Evolutionary conservation across 2,113 vertebrate genomes (phyloP).

Genomic region (Cyphomyrus plagiostoma): DNA sequence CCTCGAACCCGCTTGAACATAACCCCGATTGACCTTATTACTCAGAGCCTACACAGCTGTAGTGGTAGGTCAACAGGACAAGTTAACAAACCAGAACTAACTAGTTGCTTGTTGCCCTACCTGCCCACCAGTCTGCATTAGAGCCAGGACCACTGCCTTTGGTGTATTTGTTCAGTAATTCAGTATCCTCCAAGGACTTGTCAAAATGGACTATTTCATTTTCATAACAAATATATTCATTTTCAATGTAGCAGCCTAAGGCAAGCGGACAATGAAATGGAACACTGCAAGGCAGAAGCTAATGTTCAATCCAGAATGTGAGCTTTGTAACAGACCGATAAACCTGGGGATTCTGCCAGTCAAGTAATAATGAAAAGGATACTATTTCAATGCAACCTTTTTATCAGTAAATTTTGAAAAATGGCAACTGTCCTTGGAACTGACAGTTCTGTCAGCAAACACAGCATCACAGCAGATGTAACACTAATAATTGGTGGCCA

Average conservation of each 20-base stretch:
- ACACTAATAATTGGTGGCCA: neutral
- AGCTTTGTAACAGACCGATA: neutral
- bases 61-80: neutral
- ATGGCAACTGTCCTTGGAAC: slow-evolving; percentile 10
- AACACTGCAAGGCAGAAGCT: neutral
- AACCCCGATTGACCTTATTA: neutral
- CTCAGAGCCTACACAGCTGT: neutral
- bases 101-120: neutral
- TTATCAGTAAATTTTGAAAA: neutral
- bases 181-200: neutral
- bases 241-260: neutral
- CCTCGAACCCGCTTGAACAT: neutral
- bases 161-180: neutral
- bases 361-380: neutral
- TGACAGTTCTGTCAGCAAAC: neutral
- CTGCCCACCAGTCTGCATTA: neutral
- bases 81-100: neutral
- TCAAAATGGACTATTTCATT: neutral
- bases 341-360: neutral
- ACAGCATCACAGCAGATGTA: neutral
- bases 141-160: neutral
- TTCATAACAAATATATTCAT: neutral
- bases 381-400: neutral
- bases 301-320: neutral
- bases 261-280: neutral